phyloP scores from a whole-genome alignment of 1,140 invertebrate genomes.

The Cataglyphis hispanica region DNA sequence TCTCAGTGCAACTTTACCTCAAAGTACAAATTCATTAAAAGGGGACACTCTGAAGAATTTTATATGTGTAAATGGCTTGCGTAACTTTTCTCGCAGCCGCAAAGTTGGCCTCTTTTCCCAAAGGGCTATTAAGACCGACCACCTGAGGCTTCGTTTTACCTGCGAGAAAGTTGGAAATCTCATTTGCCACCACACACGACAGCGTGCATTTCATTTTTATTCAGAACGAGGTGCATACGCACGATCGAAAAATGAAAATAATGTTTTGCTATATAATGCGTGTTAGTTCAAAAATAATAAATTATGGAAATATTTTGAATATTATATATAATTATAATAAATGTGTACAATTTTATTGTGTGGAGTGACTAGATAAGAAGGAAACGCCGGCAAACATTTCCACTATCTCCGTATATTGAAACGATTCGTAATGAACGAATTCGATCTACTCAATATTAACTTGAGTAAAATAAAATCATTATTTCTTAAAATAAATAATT shows the following conservation, averaged over 20 bases:
- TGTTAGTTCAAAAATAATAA: neutral
- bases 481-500: conserved; percentile 36
- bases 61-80: neutral
- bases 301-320: conserved; percentile 1
- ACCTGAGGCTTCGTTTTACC: conserved; percentile 38
- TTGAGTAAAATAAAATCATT: conserved; percentile 1
- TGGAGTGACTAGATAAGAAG: neutral
- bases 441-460: neutral
- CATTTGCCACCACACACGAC: neutral
- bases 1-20: neutral
- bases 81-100: conserved; percentile 25
- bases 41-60: neutral
- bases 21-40: conserved; percentile 3
- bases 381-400: conserved; percentile 19
- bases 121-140: conserved; percentile 38
- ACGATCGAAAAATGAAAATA: neutral
- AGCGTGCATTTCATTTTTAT: conserved; percentile 23
- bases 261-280: neutral
- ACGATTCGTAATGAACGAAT: conserved; percentile 24
- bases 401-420: neutral
- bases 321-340: conserved; percentile 33
- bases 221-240: neutral
- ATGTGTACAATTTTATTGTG: conserved; percentile 5
- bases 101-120: conserved; percentile 2
- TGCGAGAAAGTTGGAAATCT: conserved; percentile 7